Percentiles rank a stretch among this genome's conserved stretches.
Conservation (phyloP, 2,888 invertebrate species). For the Sericinus montela region DNA sequence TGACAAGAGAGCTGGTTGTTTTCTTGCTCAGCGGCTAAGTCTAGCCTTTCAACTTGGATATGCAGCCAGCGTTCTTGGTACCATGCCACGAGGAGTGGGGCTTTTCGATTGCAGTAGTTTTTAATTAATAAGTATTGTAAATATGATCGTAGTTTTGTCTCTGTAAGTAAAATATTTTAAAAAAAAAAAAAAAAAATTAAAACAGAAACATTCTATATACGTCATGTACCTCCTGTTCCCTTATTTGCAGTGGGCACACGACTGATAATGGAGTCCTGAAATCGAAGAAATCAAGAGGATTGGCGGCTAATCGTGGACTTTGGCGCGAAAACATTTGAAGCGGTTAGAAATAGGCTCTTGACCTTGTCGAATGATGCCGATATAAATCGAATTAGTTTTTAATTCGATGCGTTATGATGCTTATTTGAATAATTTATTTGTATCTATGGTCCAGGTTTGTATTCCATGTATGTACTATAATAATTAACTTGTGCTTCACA, state of each 20-base stretch:
- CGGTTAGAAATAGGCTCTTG: slow-evolving; percentile 22
- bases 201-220: slow-evolving; percentile 36
- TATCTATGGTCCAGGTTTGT: neutral
- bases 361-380: slow-evolving; percentile 20
- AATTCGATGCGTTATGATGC: neutral
- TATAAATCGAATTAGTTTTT: slow-evolving; percentile 27
- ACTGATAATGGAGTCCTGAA: slow-evolving; percentile 63
- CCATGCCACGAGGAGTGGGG: no score
- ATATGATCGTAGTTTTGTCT: no score
- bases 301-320: slow-evolving; percentile 57
- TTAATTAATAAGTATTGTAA: no score
- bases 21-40: no score
- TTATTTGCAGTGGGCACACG: slow-evolving; percentile 61
- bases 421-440: neutral
- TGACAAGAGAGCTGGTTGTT: no score
- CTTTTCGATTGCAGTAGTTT: no score
- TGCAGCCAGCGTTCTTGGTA: no score
- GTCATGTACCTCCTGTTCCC: slow-evolving; percentile 35
- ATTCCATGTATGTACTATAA: neutral
- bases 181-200: no score
- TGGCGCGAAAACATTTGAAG: slow-evolving; percentile 44
- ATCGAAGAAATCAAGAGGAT: slow-evolving; percentile 73
- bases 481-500: no score
- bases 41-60: no score
- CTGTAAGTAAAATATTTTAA: no score